Evolutionary conservation across 2,888 invertebrate genomes (phyloP), one percentile per base, ranked within the genome.

Genomic region (Aphodius granarius): DNA sequence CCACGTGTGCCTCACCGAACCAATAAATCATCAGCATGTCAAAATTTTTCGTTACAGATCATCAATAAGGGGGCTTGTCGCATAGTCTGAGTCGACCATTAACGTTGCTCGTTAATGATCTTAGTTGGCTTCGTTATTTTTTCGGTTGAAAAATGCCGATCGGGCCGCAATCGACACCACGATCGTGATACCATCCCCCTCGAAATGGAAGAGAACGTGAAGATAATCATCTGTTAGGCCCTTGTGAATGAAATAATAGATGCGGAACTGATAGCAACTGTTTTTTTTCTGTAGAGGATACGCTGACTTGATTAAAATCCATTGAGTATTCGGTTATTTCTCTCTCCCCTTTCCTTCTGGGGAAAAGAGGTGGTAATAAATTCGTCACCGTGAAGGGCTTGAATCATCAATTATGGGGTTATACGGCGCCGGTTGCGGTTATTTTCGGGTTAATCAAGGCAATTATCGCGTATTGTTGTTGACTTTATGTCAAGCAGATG

Each of bases 281-380:
- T 74, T 64, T 73, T 66, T 70, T 70, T 65, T 63, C 70, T 71
- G 70, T 70, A 70, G 74, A 71, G 74, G 68, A 64, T 82, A 83
- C 81, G 83, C 9, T 43, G 43, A 43, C 43, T 84, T 83, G 83
- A 84, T 85, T 83, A 84, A n/a, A 82, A 78, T 81, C 82, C 82
- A 84, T 85, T 84, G 83, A 82, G 78, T 82, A 81, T 43, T 43
- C 43, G 43, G 68, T 21, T 21, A 21, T 68, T 13, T 68, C 68
- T 68, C 68, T 21, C 68, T 68, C 68, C 22, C 22, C 68, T 21
- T n/a, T 81, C 81, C 82, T 84, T 84, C 82, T 83, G 76, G 66
- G 77, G 77, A 81, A 83, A 84, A 84, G 68, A 20, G 43, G 83
- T 83, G 83, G 81, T 80, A 82, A 85, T 85, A 85, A 85, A 85